These are phyloP conservation scores for Gasteruption jaculator DNA, from an alignment of 2,888 invertebrate genomes.

Conservation along the genomic window DNA sequence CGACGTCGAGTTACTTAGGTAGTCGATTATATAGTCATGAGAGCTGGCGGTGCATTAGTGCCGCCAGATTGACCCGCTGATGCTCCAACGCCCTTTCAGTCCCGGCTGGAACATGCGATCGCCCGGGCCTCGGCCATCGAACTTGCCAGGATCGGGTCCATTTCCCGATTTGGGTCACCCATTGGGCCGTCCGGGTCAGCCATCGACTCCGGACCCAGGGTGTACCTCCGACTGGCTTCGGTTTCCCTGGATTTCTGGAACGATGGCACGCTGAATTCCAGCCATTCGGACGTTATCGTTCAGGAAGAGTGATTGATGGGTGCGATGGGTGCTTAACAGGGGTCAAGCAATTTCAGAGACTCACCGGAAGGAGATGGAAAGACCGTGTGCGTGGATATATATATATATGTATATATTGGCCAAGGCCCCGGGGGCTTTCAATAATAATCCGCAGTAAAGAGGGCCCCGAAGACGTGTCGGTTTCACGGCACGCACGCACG, in stretches of 20 bases:
- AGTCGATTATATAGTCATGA: slow-evolving; percentile 33
- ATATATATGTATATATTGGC: no score
- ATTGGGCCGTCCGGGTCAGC: no score
- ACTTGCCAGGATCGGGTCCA: no score
- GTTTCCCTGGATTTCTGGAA: no score
- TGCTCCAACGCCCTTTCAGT: slow-evolving; percentile 35
- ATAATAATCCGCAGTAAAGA: slow-evolving; percentile 41
- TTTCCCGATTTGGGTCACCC: no score
- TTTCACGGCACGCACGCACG: slow-evolving; percentile 19
- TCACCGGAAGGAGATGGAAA: slow-evolving; percentile 22
- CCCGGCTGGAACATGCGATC: slow-evolving; percentile 22
- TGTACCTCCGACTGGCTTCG: no score
- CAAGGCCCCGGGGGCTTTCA: slow-evolving; percentile 32
- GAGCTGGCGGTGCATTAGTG: slow-evolving; percentile 36
- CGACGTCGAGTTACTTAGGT: slow-evolving; percentile 26
- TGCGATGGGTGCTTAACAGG: no score
- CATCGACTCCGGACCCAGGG: no score
- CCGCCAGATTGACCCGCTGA: slow-evolving; percentile 38
- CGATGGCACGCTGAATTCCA: no score
- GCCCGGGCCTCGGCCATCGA: background rate
- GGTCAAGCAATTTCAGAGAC: slow-evolving; percentile 20
- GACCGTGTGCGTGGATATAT: slow-evolving; percentile 10
- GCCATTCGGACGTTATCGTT: no score
- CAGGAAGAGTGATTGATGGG: no score
- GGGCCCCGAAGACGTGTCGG: slow-evolving; percentile 19